Conservation (phyloP, 2,797 vertebrate genomes). For the Hyperoplus immaculatus region DNA sequence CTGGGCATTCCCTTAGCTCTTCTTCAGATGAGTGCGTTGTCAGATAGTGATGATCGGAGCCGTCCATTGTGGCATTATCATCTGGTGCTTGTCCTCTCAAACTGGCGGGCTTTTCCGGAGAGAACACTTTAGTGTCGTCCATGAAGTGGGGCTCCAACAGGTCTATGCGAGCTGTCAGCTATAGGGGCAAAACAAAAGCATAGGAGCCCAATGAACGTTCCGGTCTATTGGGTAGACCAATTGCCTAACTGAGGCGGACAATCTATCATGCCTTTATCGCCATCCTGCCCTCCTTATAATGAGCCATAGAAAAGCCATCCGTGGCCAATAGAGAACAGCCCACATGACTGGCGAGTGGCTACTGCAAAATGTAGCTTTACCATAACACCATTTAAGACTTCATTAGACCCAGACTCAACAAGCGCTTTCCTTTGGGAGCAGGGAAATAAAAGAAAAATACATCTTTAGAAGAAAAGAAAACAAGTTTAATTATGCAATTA, state of each 20-base stretch:
- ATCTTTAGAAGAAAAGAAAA: conserved; percentile 19
- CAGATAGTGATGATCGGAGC: conserved; percentile 67
- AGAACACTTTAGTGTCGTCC: conserved; percentile 67
- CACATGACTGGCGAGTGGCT: conserved; percentile 61
- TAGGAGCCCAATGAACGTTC: conserved; percentile 57
- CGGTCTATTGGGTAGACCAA: conserved; percentile 61
- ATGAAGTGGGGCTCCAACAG: conserved; percentile 65
- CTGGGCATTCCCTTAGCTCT: conserved; percentile 49
- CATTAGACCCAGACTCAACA: conserved; percentile 39
- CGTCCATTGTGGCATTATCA: conserved; percentile 68
- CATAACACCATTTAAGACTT: conserved; percentile 54
- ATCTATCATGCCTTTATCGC: conserved; percentile 59
- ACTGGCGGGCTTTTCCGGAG: conserved; percentile 64
- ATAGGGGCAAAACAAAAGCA: conserved; percentile 65
- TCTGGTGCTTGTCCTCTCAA: conserved; percentile 64
- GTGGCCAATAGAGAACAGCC: conserved; percentile 56
- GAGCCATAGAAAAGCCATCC: conserved; percentile 74
- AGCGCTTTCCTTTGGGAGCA: conserved; percentile 23
- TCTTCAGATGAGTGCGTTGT: conserved; percentile 42
- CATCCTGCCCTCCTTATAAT: conserved; percentile 66
- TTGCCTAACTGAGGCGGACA: conserved; percentile 56
- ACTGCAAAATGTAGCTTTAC: conserved; percentile 60
- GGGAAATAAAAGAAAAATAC: conserved; percentile 23
- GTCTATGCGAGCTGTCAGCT: conserved; percentile 83
- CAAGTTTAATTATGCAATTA: conserved; percentile 36